A percentile compares a stretch with the other conserved stretches of the same genome.
Evolutionary conservation across 2,888 invertebrate species (phyloP).

Genomic region (Liopterus haemorrhoidalis): DNA sequence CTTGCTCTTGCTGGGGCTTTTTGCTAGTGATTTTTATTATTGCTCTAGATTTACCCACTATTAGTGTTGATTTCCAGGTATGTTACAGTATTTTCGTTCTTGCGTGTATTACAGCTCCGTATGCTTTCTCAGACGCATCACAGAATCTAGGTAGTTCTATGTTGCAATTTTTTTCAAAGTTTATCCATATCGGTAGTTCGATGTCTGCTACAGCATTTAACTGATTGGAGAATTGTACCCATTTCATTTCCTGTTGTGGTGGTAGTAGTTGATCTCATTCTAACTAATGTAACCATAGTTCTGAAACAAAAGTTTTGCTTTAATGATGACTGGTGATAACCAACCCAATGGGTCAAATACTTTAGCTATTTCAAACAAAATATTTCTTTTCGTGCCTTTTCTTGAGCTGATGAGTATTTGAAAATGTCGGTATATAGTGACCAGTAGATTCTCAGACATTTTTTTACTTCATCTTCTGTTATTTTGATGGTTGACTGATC

Average conservation of each 20-base stretch:
- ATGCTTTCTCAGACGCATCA: too few species aligned
- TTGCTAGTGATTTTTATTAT: too few species aligned
- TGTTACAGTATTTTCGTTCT: too few species aligned
- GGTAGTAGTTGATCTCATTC: conserved; percentile 19
- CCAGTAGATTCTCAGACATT: conserved; percentile 18
- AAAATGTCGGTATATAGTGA: conserved; percentile 12
- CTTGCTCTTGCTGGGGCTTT: too few species aligned
- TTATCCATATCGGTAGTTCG: conserved; percentile 10
- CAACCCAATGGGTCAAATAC: conserved; percentile 31
- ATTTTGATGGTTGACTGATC: conserved; percentile 15
- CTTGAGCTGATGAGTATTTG: background rate
- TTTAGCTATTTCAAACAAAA: conserved; percentile 27
- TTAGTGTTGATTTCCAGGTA: too few species aligned
- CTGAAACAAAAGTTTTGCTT: conserved; percentile 32
- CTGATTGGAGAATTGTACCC: conserved; percentile 8
- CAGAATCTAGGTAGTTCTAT: conserved; percentile 22
- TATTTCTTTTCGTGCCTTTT: conserved; percentile 29
- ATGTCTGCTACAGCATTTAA: conserved; percentile 17
- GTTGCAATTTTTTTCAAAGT: too few species aligned
- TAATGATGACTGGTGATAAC: conserved; percentile 26
- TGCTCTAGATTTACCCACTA: too few species aligned
- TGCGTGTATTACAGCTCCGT: conserved; percentile 19
- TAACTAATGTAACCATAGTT: conserved; percentile 20
- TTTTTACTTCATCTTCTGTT: conserved; percentile 12
- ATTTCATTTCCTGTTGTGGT: conserved; percentile 7